phyloP scores from a whole-genome alignment of 1,140 invertebrate species.

The Drosophila orosa region DNA sequence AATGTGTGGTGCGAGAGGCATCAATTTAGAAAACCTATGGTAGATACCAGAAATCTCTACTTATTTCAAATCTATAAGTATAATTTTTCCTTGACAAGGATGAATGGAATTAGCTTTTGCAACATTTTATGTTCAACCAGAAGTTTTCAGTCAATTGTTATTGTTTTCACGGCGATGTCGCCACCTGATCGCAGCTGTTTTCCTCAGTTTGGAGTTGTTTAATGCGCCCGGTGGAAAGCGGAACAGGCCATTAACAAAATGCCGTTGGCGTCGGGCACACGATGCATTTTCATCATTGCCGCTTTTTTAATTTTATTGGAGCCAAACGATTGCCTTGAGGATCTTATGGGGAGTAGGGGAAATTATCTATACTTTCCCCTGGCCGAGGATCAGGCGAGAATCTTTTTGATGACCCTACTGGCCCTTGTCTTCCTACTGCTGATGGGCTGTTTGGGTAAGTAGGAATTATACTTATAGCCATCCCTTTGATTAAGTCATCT shows the following conservation, averaged over 20 bases:
- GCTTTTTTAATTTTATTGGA: constrained; percentile 38
- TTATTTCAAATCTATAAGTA: neutral
- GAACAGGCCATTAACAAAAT: constrained; percentile 64
- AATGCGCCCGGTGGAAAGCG: constrained; percentile 7
- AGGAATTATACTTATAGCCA: too few species aligned
- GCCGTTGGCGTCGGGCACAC: constrained; percentile 49
- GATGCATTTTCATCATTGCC: constrained; percentile 53
- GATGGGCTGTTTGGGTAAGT: constrained; percentile 52
- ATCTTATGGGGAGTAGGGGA: neutral
- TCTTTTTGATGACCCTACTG: constrained; percentile 33
- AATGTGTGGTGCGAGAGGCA: neutral
- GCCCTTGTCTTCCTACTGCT: constrained; percentile 17
- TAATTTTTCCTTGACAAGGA: neutral
- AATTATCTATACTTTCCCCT: neutral
- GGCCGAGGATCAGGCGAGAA: constrained; percentile 14
- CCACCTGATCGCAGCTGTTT: constrained; percentile 43
- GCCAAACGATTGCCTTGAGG: neutral
- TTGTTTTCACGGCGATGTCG: constrained; percentile 35
- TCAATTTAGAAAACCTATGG: neutral
- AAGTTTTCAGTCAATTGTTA: constrained; percentile 26
- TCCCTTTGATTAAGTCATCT: neutral
- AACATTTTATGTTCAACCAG: constrained; percentile 3
- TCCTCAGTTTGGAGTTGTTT: constrained; percentile 24
- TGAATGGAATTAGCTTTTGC: constrained; percentile 7
- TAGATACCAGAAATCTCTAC: neutral